Base-by-base conservation (phyloP, 2,888 invertebrate species). In the Chrysolina haemoptera region DNA sequence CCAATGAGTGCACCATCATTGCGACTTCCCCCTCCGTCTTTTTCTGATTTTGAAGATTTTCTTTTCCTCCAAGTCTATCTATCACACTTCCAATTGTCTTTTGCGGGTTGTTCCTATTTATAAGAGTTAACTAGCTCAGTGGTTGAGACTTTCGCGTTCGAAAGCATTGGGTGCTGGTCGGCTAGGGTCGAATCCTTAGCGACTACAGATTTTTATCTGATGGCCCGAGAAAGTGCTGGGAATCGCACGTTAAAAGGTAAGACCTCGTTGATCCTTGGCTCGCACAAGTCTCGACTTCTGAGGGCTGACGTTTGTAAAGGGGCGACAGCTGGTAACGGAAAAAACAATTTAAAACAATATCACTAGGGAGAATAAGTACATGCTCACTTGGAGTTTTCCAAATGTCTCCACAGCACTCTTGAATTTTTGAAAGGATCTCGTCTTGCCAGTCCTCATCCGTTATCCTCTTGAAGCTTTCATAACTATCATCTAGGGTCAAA, bases 1-100 rank as follows among this genome's bases (percentile, higher is more conserved):
- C 74, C 16, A 78, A 63, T 9, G 76, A 62, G 22, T 76, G 73
- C 1, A 64, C n/a, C 77, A 76, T 78, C 72, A 72, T 76, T 14
- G 78, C 76, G 8, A 70, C 73, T 62, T 70, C 75, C 1, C 76
- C 76, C 27, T 66, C 22, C 40, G 16, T 35, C 53, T 67, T 75
- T 12, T 59, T 50, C 62, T 76, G 76, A 20, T 66, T 71, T 14
- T 53, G 6, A 12, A 72, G 76, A 12, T 12, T n/a, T n/a, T 71
- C 66, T 16, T 65, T 64, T 3, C 73, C 73, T 27, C 73, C 73
- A 48, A 76, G 69, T 41, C 53, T 73, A 3, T 69, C 64, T 40
- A 77, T 73, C n/a, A 76, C 71, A 41, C 10, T 53, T 6, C 20
- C 12, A 11, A 70, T 35, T 18, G 46, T 16, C 20, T 68, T 76